Conservation (phyloP, 2,113 vertebrate genomes). For the Sciurus niger region DNA sequence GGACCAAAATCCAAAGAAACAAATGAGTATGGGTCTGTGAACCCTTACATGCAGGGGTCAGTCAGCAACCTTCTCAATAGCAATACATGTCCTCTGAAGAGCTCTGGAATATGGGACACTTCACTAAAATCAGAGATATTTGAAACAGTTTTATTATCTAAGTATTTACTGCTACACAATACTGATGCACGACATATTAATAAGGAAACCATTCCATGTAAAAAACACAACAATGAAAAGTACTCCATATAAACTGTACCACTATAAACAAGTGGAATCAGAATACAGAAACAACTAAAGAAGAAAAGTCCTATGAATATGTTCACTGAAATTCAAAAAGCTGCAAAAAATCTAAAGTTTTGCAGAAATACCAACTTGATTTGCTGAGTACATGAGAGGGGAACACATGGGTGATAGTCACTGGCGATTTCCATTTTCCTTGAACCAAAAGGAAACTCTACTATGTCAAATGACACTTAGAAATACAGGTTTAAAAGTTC, state of each 20-base stretch:
- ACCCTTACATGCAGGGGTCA: neutral
- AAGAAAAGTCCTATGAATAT: neutral
- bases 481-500: constrained; percentile 31
- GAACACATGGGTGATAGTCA: constrained; percentile 19
- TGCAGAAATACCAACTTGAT: neutral
- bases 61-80: neutral
- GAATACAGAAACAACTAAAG: neutral
- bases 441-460: constrained; percentile 51
- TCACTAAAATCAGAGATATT: neutral
- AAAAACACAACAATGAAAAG: constrained; percentile 15
- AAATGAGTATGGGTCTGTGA: neutral
- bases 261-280: neutral
- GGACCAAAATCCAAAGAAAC: neutral
- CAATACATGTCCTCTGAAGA: neutral
- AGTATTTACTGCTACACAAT: neutral
- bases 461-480: constrained; percentile 1
- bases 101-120: neutral
- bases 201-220: neutral
- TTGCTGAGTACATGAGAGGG: neutral
- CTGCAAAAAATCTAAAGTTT: neutral
- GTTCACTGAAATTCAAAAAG: neutral
- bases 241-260: neutral
- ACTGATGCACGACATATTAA: neutral
- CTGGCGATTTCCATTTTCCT: constrained; percentile 39
- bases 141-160: constrained; percentile 20